Percentiles rank a stretch among this genome's conserved stretches.
These are phyloP conservation scores for Ptychochromis oligacanthus DNA, from an alignment of 2,113 vertebrate species.

Conservation along the genomic window DNA sequence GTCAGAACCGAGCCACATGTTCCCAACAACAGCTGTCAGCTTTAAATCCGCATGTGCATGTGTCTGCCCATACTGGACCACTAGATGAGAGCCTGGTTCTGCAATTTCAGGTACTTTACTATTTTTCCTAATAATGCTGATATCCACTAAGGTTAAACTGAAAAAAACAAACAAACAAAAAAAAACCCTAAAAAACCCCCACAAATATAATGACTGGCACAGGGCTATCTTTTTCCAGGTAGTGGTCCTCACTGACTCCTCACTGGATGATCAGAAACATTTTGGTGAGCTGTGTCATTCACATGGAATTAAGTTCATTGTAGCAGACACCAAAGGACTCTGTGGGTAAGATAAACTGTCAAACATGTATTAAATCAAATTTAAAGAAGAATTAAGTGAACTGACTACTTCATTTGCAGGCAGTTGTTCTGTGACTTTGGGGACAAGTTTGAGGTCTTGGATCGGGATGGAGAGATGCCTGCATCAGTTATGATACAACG, in stretches of 20 bases:
- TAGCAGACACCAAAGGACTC: conserved; percentile 86
- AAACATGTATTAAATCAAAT: background rate
- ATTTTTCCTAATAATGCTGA: background rate
- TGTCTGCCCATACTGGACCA: conserved; percentile 64
- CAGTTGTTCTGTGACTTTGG: conserved; percentile 95
- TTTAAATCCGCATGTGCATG: conserved; percentile 81
- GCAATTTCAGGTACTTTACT: conserved; percentile 80
- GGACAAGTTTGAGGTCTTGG: conserved; percentile 77
- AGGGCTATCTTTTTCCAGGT: conserved; percentile 75
- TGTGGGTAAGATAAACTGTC: conserved; percentile 82
- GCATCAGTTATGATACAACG: conserved; percentile 68
- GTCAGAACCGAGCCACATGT: conserved; percentile 81
- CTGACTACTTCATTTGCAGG: conserved; percentile 69
- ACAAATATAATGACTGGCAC: background rate
- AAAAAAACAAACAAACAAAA: background rate
- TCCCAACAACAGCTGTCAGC: conserved; percentile 75
- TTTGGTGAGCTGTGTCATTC: conserved; percentile 84
- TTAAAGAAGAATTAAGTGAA: background rate
- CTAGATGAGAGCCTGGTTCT: conserved; percentile 78
- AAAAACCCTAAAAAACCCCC: too few relatives aligned
- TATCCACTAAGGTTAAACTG: background rate
- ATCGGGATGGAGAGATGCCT: conserved; percentile 79
- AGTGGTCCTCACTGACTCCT: conserved; percentile 87
- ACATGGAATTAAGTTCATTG: conserved; percentile 80
- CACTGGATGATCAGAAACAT: conserved; percentile 85